Base-by-base conservation (phyloP, 2,888 invertebrate species). In the Cremastobaeus sp. region DNA sequence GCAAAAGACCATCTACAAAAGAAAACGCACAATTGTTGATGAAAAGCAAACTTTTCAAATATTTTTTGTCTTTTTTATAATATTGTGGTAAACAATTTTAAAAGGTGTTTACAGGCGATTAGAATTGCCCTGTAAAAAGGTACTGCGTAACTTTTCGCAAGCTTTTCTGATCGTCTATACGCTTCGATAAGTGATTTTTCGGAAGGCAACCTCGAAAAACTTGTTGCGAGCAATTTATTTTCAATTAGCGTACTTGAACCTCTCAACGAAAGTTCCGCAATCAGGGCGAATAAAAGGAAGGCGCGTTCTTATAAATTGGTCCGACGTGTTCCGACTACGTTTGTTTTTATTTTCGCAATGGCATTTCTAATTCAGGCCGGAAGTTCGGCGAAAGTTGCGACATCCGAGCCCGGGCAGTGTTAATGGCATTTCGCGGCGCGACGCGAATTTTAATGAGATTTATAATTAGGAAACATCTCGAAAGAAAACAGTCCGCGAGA, bases 361-460 rank as follows among this genome's bases (percentile, higher is more conserved):
- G 35, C 43, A 69, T 65, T 37, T 41, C 34, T 64, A 65, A 71
- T 59, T 60, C 65, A n/a, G 5, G 14, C 30, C 9, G 50, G 39
- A 72, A 72, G 25, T 65, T 72, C 17, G 35, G 65, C 11, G 30
- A 47, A 57, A 64, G 18, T 54, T 64, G 32, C 15, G 48, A 47
- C 69, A 55, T 25, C 47, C 48, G 47, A 34, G 25, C 28, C 52
- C 47, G 71, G 60, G 72, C 72, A 77, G 81, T 78, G 81, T 80
- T 84, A 84, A 85, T 85, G 81, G 82, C 81, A 81, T 84, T 80
- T 81, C 77, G 75, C 59, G 76, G 77, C 76, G 75, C 76, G 77
- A 66, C 69, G 78, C 76, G 82, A 84, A 85, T 84, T 84, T 84
- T 85, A 84, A 85, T 83, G 84, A 84, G 84, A 84, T 84, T 85